Percentiles rank a stretch among this genome's conserved stretches.
Conservation (phyloP, 2,797 vertebrate genomes). For the Sarcoramphus papa region DNA sequence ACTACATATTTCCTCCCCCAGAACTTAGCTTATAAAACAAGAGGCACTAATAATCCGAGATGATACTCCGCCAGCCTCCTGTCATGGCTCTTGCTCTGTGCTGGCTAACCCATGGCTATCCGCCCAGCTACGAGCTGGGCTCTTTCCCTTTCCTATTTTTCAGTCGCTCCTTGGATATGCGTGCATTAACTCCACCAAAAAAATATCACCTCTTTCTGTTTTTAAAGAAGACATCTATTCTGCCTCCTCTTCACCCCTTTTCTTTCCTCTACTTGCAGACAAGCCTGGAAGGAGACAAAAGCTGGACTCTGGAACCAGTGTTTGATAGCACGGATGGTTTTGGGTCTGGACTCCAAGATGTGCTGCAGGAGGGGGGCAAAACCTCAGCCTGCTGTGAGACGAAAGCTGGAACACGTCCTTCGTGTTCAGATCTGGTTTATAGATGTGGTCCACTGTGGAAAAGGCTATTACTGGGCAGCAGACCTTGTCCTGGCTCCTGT, state of each 20-base stretch:
- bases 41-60: slow-evolving; percentile 9
- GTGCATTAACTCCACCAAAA: neutral
- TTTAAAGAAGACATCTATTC: neutral
- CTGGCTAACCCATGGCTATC: neutral
- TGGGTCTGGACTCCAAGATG: neutral
- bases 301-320: neutral
- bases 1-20: slow-evolving; percentile 40
- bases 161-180: neutral
- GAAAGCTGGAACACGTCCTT: neutral
- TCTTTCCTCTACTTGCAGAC: neutral
- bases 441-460: neutral
- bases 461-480: neutral
- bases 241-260: neutral
- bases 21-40: slow-evolving; percentile 35
- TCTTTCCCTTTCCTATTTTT: neutral
- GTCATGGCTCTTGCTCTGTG: neutral
- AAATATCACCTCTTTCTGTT: neutral
- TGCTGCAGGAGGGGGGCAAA: neutral
- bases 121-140: neutral
- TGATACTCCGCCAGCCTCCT: neutral
- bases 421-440: neutral
- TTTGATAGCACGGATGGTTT: neutral
- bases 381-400: neutral
- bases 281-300: neutral
- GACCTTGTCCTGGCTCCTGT: neutral